These are phyloP conservation scores for Diachasma alloeum DNA, from an alignment of 1,140 invertebrate species.

Conservation along the genomic window DNA sequence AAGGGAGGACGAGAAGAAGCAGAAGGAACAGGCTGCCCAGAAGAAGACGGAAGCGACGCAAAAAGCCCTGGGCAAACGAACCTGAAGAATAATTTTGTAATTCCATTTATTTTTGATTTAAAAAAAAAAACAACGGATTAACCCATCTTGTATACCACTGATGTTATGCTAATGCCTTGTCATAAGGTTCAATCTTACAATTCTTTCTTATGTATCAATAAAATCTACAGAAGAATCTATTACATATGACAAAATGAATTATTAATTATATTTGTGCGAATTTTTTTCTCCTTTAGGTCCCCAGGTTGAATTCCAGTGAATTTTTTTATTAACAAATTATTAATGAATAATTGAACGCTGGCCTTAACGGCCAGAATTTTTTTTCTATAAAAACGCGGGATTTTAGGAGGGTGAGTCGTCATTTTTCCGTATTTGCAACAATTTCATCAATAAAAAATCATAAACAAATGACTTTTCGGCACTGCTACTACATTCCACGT, in stretches of 20 bases:
- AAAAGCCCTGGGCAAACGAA: conserved; percentile 68
- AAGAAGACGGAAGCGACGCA: conserved; percentile 67
- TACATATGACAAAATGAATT: not conserved
- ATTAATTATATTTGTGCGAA: too few species aligned
- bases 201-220: not conserved
- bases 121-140: not conserved
- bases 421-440: too few species aligned
- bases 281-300: too few species aligned
- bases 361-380: too few species aligned
- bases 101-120: not conserved
- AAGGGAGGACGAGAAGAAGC: conserved; percentile 85
- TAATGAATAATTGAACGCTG: too few species aligned
- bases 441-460: too few species aligned
- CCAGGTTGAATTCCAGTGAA: too few species aligned
- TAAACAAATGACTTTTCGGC: too few species aligned
- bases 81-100: conserved; percentile 23
- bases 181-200: not conserved
- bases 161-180: conserved; percentile 5
- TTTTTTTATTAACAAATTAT: too few species aligned
- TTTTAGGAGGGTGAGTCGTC: too few species aligned
- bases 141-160: conserved; percentile 21
- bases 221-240: not conserved
- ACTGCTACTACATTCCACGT: too few species aligned
- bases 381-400: too few species aligned
- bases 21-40: conserved; percentile 69